Base-by-base conservation (phyloP, 2,113 vertebrate species). In the Eulemur macaco region DNA sequence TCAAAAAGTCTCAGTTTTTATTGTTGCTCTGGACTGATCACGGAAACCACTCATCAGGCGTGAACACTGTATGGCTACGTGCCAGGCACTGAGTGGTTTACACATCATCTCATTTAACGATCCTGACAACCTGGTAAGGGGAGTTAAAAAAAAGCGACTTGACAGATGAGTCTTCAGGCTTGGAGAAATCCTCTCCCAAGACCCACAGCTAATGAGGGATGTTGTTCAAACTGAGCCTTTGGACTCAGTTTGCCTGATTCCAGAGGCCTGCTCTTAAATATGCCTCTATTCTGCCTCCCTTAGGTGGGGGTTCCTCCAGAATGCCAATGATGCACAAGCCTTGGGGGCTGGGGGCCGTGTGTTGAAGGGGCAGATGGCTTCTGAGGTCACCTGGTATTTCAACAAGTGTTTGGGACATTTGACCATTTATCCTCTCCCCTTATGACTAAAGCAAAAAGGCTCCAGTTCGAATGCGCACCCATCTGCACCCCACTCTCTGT, bases 281-380 rank as follows among this genome's bases (percentile, higher is more conserved):
- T 8, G 42, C 8, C 45, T 63, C 63, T 17, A 8, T 50, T 21
- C 73, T 37, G 21, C 3, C 31, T 45, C 42, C 64, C 31, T 45
- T 63, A 58, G 29, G 5, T 69, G 34, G 29, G 7, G n/a, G 10
- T 76, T 76, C 12, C 7, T 11, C 15, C n/a, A 29, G 85, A 90
- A 56, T 4, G 4, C 13, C 25, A 71, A 12, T 52, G 50, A 21
- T 27, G 0, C 23, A 10, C 1, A 5, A 0, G 6, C 23, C 66
- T 60, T 17, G 21, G 81, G 78, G 37, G 10, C 14, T 69, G 18
- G 13, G 42, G 45, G 18, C 1, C 73, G 58, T 58, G 37, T 81
- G 34, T 37, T 80, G 73, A 56, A 81, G 58, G 20, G 25, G 34
- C 31, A 68, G 47, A 39, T 63, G 56, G 74, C 27, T 31, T 56